Evolutionary conservation across 1,140 invertebrate genomes (phyloP).

Genomic region (Drosophila mojavensis): DNA sequence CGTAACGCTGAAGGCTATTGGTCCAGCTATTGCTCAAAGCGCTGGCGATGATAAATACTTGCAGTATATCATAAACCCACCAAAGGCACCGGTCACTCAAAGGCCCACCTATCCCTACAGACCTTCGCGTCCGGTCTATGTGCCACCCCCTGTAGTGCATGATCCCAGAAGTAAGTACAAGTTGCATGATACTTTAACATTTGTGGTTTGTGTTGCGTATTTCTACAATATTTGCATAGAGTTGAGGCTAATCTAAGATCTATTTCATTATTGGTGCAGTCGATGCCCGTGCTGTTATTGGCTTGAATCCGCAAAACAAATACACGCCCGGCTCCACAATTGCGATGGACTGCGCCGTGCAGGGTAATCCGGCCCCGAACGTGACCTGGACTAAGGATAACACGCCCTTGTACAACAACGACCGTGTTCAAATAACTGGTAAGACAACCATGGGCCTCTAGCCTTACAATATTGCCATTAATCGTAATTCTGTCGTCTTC

Average conservation of each 20-base stretch:
- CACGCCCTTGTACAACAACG: conserved; percentile 67
- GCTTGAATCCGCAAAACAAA: conserved; percentile 84
- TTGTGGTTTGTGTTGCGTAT: conserved; percentile 26
- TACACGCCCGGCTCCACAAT: conserved; percentile 88
- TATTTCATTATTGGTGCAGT: conserved; percentile 82
- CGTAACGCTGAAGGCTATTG: conserved; percentile 88
- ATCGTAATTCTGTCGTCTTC: not conserved
- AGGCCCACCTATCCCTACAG: conserved; percentile 84
- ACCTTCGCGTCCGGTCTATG: conserved; percentile 70
- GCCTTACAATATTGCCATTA: not conserved
- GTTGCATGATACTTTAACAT: conserved; percentile 46
- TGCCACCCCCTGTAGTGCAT: conserved; percentile 50
- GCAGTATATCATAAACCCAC: conserved; percentile 86
- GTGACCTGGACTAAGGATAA: conserved; percentile 93
- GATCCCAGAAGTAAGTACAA: conserved; percentile 59
- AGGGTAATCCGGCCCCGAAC: conserved; percentile 90
- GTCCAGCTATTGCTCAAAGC: conserved; percentile 84
- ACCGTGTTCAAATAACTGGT: conserved; percentile 75
- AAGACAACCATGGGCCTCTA: not conserved
- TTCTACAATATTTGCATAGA: not conserved
- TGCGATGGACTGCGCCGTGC: conserved; percentile 89
- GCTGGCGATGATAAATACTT: conserved; percentile 85
- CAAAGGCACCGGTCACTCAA: conserved; percentile 71
- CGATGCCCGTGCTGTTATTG: conserved; percentile 87
- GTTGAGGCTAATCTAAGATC: conserved; percentile 3